Conservation (phyloP, 2,113 vertebrate species). For the Natator depressus region DNA sequence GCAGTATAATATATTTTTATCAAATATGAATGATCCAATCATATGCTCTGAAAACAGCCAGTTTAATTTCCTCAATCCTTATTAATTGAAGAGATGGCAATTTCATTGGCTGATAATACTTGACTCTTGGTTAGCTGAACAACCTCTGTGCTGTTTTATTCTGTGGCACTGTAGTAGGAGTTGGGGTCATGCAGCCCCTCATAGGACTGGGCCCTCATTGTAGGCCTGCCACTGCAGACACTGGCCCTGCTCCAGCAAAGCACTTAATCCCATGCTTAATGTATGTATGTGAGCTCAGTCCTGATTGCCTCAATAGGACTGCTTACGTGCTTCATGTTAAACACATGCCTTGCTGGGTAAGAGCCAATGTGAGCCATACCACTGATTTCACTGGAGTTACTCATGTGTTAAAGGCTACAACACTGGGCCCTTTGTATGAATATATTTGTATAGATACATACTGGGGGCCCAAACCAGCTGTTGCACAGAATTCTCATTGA, state of each 20-base stretch:
- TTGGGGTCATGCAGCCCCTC: neutral
- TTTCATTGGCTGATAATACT: slow-evolving; percentile 29
- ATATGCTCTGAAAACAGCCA: slow-evolving; percentile 8
- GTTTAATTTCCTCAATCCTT: neutral
- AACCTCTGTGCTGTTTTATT: slow-evolving; percentile 1
- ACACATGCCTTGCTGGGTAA: neutral
- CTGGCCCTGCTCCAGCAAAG: neutral
- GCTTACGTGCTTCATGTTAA: neutral
- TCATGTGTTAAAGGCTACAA: neutral
- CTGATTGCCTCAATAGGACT: neutral
- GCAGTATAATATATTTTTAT: neutral
- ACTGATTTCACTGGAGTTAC: neutral
- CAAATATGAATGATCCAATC: neutral
- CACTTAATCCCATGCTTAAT: neutral
- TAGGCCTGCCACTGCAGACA: neutral
- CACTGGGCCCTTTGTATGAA: neutral
- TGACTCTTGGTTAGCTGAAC: neutral
- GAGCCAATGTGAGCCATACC: neutral
- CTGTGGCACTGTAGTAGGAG: neutral
- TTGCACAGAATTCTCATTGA: neutral
- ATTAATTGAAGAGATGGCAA: neutral
- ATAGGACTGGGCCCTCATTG: neutral
- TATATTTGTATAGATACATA: neutral
- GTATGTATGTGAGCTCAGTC: neutral
- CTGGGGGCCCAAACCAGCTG: neutral